These are phyloP conservation scores for Chondrosia reniformis DNA, from an alignment of 37 sponge, comb jelly and placozoan genomes.

Conservation along the genomic window DNA sequence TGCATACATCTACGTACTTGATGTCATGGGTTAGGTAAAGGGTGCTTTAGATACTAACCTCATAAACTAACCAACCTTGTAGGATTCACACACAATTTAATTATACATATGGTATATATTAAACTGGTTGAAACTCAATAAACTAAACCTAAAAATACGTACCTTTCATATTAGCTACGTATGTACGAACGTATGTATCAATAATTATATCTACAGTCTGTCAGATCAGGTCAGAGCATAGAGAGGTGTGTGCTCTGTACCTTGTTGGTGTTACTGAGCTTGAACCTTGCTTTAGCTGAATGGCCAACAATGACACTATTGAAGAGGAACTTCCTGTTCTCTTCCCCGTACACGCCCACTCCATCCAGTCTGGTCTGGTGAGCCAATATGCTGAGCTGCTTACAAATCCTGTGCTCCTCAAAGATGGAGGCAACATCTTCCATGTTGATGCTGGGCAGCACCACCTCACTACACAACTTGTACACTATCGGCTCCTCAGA, in stretches of 20 bases:
- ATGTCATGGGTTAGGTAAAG: no score
- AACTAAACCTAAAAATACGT: no score
- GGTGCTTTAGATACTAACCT: no score
- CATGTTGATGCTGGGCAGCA: slow-evolving; percentile 77
- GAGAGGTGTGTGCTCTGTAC: slow-evolving; percentile 25
- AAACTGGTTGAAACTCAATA: no score
- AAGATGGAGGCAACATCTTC: slow-evolving; percentile 73
- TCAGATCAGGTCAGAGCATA: not conserved
- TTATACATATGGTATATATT: no score
- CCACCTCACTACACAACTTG: slow-evolving; percentile 81
- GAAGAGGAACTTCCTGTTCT: slow-evolving; percentile 86
- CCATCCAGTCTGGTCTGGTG: slow-evolving; percentile 50
- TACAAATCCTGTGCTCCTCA: slow-evolving; percentile 96
- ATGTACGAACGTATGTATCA: no score
- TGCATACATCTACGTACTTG: no score
- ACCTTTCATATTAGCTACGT: no score
- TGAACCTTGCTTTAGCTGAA: slow-evolving; percentile 75
- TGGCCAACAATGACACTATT: slow-evolving; percentile 91
- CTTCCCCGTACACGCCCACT: slow-evolving; percentile 85
- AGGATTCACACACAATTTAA: no score
- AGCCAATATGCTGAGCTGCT: slow-evolving; percentile 62
- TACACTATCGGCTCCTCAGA: slow-evolving; percentile 57
- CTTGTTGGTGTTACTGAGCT: slow-evolving; percentile 83
- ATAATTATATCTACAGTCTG: no score
- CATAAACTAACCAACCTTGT: no score